Base-by-base conservation (phyloP, 1,140 invertebrate species). In the Protaetia brevitarsis region DNA sequence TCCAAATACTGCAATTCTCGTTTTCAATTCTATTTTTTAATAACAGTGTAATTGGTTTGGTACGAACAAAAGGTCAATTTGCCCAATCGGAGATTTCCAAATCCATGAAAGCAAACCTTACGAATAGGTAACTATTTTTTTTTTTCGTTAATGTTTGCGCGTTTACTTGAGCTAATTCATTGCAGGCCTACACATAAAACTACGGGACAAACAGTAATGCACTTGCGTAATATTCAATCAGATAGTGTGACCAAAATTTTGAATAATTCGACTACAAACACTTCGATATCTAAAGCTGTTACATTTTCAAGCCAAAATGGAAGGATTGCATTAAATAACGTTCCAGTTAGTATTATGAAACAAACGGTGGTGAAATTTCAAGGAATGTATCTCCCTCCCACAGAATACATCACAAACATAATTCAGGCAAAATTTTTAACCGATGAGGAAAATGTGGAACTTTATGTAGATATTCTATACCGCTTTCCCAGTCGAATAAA, bases 171-270 rank as follows among this genome's bases (percentile, higher is more conserved):
- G n/a, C n/a, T n/a, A n/a, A n/a, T n/a, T n/a, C n/a, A n/a, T n/a
- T n/a, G n/a, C 16, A 51, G 41, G 41, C 41, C 16, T 7, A 19
- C 26, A 10, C 41, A 51, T 51, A 51, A 51, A 51, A 51, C 41
- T 1, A 51, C 16, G 11, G 41, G 41, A 51, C 21, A 51, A 23
- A 51, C 41, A 4, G 57, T 59, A n/a, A 29, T 28, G 1, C 57
- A 59, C 30, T 16, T 59, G 7, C 26, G 57, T 5, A 59, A 19
- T 30, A 59, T 62, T 91, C 94, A 0, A 88, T 95, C 13, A 85
- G 89, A 70, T 90, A 94, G 1, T 96, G 97, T 80, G 87, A 87
- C 3, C 82, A 81, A 2, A 97, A 97, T 79, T 78, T 97, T 23
- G 92, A 93, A 72, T 87, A 92, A 67, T 11, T 81, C 36, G 30